A percentile compares a stretch with the other conserved stretches of the same genome.
phyloP scores from a whole-genome alignment of 2,888 invertebrate genomes.

The Dione juno region DNA sequence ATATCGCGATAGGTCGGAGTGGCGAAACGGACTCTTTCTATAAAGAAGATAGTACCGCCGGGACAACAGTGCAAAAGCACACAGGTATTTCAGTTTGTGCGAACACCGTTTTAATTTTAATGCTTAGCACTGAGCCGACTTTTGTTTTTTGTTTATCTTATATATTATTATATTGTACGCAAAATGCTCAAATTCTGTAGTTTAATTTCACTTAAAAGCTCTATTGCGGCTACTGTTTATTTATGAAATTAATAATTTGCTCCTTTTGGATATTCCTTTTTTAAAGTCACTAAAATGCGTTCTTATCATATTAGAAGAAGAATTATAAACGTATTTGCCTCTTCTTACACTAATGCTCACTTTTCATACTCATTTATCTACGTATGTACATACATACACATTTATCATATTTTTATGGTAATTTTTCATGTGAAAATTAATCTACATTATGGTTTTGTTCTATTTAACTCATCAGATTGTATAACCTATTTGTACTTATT shows the following conservation, averaged over 20 bases:
- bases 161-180: neutral
- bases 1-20: slow-evolving; percentile 68
- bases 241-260: neutral
- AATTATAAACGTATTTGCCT: neutral
- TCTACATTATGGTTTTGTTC: too few species aligned
- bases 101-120: neutral
- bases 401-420: too few species aligned
- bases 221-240: neutral
- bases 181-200: neutral
- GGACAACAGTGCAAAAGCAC: slow-evolving; percentile 37
- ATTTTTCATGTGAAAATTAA: too few species aligned
- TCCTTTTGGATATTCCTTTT: neutral
- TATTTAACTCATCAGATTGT: too few species aligned
- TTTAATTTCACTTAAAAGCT: neutral
- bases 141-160: neutral
- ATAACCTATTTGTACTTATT: too few species aligned
- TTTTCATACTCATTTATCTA: too few species aligned
- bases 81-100: slow-evolving; percentile 30
- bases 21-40: slow-evolving; percentile 78
- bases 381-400: too few species aligned
- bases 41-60: slow-evolving; percentile 61
- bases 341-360: too few species aligned
- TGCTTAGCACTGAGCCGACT: slow-evolving; percentile 15
- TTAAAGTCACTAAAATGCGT: neutral
- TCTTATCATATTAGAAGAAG: too few species aligned